Percentiles rank a stretch among this genome's conserved stretches.
Conservation (phyloP, 2,113 vertebrate species). For the Bothrops jararaca region DNA sequence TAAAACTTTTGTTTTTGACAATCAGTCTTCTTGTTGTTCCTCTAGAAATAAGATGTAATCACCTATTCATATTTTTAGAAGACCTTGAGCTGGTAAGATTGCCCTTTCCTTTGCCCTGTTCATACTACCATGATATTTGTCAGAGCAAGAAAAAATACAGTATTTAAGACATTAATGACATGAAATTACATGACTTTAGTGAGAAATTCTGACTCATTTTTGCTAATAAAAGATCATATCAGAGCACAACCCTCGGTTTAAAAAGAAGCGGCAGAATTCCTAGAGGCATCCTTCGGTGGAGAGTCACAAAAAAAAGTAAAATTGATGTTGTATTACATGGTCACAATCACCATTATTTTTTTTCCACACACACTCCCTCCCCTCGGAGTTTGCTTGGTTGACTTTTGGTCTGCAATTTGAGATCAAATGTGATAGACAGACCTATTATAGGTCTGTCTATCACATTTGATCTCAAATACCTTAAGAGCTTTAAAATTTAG, state of each 20-base stretch:
- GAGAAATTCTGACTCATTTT: not conserved
- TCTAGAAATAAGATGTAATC: constrained; percentile 31
- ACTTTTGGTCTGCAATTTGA: not conserved
- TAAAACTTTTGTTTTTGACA: constrained; percentile 36
- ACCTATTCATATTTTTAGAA: constrained; percentile 38
- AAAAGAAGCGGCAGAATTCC: not conserved
- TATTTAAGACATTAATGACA: constrained; percentile 33
- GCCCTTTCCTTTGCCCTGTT: constrained; percentile 33
- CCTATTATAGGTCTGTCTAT: too few species aligned
- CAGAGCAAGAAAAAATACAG: constrained; percentile 13
- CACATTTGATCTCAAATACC: too few species aligned
- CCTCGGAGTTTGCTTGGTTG: not conserved
- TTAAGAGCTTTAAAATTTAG: not conserved
- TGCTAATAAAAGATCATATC: not conserved
- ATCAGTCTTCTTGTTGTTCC: constrained; percentile 39
- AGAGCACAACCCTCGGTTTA: not conserved
- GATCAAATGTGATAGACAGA: not conserved
- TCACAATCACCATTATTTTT: not conserved
- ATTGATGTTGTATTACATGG: not conserved
- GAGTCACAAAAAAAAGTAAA: not conserved
- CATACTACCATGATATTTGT: not conserved
- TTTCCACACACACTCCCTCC: not conserved
- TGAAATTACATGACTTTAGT: rapidly evolving
- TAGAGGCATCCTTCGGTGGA: not conserved
- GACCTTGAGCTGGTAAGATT: constrained; percentile 27